These are phyloP conservation scores for Xenotilapia longispinis DNA, from an alignment of 2,113 vertebrate genomes.

Conservation along the genomic window DNA sequence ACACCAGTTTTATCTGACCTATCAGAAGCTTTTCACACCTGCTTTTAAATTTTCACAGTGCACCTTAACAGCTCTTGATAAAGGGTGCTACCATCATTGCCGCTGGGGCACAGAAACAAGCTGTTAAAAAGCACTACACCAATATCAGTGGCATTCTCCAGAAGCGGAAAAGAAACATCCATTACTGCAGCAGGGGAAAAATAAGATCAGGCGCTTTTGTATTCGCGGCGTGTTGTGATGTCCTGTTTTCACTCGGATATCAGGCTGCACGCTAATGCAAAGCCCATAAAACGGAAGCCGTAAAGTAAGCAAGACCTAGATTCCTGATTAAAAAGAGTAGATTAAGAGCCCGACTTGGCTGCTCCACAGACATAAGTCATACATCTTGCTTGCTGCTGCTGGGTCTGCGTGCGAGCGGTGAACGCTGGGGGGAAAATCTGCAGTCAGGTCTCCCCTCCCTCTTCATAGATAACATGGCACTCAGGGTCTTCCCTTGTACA, in stretches of 20 bases:
- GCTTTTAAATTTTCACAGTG: constrained; percentile 42
- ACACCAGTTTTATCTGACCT: constrained; percentile 38
- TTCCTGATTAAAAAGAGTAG: constrained; percentile 47
- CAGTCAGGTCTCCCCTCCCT: not conserved
- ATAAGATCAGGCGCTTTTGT: not conserved
- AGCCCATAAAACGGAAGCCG: constrained; percentile 15
- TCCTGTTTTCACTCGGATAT: not conserved
- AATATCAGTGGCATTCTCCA: constrained; percentile 1
- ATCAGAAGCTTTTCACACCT: constrained; percentile 51
- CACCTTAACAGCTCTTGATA: constrained; percentile 48
- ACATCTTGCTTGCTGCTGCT: not conserved
- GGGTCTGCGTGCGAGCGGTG: not conserved
- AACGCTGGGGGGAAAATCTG: constrained; percentile 5
- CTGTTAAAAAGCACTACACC: constrained; percentile 42
- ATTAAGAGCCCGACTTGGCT: constrained; percentile 12
- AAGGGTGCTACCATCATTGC: constrained; percentile 26
- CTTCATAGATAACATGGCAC: constrained; percentile 22
- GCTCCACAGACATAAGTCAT: constrained; percentile 16
- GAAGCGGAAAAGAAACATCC: constrained; percentile 4
- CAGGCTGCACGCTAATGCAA: constrained; percentile 8
- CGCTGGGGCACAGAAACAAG: constrained; percentile 29
- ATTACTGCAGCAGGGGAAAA: constrained; percentile 6
- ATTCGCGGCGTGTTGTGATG: not conserved
- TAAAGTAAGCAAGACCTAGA: constrained; percentile 10
- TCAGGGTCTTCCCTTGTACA: constrained; percentile 34